Conservation (phyloP, 2,113 vertebrate species). For the Sylvia atricapilla region DNA sequence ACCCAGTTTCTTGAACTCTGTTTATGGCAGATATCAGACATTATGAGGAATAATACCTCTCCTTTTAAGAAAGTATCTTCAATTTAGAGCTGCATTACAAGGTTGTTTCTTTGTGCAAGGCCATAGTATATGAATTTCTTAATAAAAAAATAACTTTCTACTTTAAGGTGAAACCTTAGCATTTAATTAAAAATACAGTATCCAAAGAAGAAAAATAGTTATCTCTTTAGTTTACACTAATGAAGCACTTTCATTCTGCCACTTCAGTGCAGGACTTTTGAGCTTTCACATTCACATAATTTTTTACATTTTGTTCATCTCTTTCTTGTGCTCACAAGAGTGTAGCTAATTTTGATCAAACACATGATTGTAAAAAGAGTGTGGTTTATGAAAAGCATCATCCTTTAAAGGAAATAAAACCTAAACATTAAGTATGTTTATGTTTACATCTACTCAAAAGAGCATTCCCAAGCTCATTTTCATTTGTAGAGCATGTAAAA, state of each 20-base stretch:
- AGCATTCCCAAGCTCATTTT: not conserved
- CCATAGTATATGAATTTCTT: not conserved
- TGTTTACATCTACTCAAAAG: not conserved
- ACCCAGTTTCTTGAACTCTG: not conserved
- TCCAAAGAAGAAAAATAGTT: not conserved
- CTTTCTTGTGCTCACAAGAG: not conserved
- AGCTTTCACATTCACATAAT: not conserved
- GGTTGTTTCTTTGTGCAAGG: not conserved
- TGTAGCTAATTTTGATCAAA: not conserved
- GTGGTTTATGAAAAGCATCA: not conserved
- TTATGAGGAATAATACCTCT: not conserved
- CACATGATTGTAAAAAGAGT: not conserved
- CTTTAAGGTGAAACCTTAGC: not conserved
- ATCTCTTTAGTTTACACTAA: not conserved
- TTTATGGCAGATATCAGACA: not conserved
- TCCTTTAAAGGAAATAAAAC: not conserved
- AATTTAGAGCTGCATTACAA: not conserved
- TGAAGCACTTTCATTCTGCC: not conserved
- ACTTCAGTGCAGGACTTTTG: not conserved
- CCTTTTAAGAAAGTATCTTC: not conserved
- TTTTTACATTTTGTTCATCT: not conserved
- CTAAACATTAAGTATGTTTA: not conserved
- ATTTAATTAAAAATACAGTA: not conserved
- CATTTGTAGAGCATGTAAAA: not conserved
- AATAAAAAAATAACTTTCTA: not conserved